phyloP scores from a whole-genome alignment of 1,140 invertebrate genomes.

The Hestina assimilis region DNA sequence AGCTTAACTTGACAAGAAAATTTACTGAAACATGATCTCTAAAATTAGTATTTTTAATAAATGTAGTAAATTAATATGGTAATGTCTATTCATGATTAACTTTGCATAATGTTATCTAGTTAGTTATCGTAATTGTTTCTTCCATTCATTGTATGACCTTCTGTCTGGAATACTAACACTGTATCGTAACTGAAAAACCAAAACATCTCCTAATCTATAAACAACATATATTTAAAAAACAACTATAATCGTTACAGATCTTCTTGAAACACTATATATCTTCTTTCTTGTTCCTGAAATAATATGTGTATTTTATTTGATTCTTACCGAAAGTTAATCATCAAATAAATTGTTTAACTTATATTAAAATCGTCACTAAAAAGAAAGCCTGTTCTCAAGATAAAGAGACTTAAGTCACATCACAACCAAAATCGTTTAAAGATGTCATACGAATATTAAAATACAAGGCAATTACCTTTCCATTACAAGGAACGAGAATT shows the following conservation, averaged over 20 bases:
- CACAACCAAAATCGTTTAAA: neutral
- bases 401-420: neutral
- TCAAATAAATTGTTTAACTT: neutral
- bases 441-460: slow-evolving; percentile 15
- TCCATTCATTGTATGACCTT: no score
- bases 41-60: slow-evolving; percentile 15
- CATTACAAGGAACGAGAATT: slow-evolving; percentile 36
- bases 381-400: neutral
- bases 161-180: no score
- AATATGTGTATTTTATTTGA: neutral
- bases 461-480: slow-evolving; percentile 21
- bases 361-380: neutral
- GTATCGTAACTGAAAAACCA: no score
- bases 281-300: no score
- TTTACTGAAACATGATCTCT: neutral
- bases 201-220: no score
- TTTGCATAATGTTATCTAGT: neutral
- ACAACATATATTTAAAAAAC: no score
- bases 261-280: no score
- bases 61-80: neutral
- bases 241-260: no score
- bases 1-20: slow-evolving; percentile 27
- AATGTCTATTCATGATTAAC: neutral
- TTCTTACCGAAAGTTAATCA: neutral
- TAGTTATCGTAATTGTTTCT: no score